Conservation (phyloP, 2,888 invertebrate species). For the Nomada ferruginata region DNA sequence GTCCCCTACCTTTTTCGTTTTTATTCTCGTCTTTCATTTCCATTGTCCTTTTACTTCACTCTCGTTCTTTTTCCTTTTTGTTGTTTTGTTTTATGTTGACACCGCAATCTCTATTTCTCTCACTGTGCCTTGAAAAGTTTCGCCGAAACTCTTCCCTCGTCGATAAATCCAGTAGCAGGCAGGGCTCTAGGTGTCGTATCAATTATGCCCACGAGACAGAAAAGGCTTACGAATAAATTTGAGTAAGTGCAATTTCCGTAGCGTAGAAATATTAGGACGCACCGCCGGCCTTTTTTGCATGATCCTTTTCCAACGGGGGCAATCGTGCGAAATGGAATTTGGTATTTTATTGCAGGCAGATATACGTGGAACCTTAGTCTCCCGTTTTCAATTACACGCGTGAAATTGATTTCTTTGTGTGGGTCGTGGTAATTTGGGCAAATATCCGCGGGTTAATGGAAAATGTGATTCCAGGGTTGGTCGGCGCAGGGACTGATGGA, state of each 20-base stretch:
- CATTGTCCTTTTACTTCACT: no score
- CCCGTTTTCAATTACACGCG: background rate
- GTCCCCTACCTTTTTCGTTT: background rate
- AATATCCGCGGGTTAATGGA: constrained; percentile 4
- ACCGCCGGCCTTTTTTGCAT: constrained; percentile 46
- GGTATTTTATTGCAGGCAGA: constrained; percentile 37
- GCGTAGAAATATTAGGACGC: constrained; percentile 56
- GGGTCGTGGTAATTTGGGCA: background rate
- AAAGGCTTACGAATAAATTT: constrained; percentile 64
- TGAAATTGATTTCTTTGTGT: background rate
- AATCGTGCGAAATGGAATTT: constrained; percentile 42
- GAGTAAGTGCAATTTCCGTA: constrained; percentile 52
- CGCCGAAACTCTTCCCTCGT: background rate
- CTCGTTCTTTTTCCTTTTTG: background rate
- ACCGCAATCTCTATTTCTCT: constrained; percentile 19
- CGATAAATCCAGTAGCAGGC: constrained; percentile 39
- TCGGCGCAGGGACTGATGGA: background rate
- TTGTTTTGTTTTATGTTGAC: constrained; percentile 27
- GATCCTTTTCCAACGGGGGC: constrained; percentile 60
- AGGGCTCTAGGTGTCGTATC: constrained; percentile 26
- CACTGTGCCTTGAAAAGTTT: background rate
- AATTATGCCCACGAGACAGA: constrained; percentile 47
- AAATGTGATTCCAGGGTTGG: background rate
- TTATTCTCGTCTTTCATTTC: background rate
- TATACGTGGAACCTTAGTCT: constrained; percentile 11